These are phyloP conservation scores for Onychostoma macrolepis DNA, from an alignment of 2,113 vertebrate species.

Conservation along the genomic window DNA sequence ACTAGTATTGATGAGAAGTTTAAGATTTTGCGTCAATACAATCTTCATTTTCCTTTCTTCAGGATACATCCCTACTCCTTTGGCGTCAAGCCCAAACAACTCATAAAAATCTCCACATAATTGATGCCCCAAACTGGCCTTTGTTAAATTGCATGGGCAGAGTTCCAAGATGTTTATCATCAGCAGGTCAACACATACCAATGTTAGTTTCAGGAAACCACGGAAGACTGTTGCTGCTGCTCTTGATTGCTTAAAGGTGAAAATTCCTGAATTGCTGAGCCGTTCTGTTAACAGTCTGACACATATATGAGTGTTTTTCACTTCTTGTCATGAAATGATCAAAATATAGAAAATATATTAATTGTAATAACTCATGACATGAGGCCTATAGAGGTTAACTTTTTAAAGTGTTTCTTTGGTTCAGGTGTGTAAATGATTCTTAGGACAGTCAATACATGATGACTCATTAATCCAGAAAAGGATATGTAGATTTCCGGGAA, in stretches of 20 bases:
- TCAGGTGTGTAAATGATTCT: constrained; percentile 61
- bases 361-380: constrained; percentile 21
- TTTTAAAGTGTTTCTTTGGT: constrained; percentile 41
- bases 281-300: background rate
- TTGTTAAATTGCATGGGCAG: constrained; percentile 63
- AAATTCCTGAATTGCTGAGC: constrained; percentile 29
- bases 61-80: constrained; percentile 46
- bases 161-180: constrained; percentile 65
- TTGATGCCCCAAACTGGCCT: constrained; percentile 63
- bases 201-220: constrained; percentile 39
- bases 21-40: constrained; percentile 35
- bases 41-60: constrained; percentile 37
- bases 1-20: constrained; percentile 22
- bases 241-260: constrained; percentile 52
- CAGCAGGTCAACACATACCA: constrained; percentile 63
- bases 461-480: constrained; percentile 56
- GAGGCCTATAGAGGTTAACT: constrained; percentile 22
- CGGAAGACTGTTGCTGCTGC: background rate
- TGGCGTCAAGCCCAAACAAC: constrained; percentile 57
- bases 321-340: background rate
- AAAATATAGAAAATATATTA: constrained; percentile 18
- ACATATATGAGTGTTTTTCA: background rate
- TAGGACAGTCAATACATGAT: constrained; percentile 56
- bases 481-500: constrained; percentile 53
- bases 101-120: constrained; percentile 65